Conservation (phyloP, 37 sponge, comb jelly and placozoan genomes). For the Axinella damicornis region DNA sequence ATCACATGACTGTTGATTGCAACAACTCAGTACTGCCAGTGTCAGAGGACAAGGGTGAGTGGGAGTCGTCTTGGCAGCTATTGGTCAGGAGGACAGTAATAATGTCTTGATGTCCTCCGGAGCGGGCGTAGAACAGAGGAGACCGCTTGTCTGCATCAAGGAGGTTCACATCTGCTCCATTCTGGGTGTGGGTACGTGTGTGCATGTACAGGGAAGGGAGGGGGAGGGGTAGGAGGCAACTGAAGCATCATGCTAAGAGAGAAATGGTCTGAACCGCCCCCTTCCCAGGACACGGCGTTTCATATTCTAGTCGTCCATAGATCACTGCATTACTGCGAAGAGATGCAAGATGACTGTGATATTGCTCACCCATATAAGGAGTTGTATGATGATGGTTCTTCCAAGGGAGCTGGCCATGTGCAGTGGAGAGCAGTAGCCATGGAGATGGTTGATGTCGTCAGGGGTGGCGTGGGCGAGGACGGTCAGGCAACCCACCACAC, state of each 20-base stretch:
- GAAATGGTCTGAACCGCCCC: no score
- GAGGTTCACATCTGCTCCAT: slow-evolving; percentile 65
- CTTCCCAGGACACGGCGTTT: no score
- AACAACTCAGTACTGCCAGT: slow-evolving; percentile 23
- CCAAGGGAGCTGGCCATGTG: slow-evolving; percentile 70
- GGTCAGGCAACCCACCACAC: slow-evolving; percentile 1
- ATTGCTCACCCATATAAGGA: slow-evolving; percentile 72
- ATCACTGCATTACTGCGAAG: no score
- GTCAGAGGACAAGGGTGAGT: slow-evolving; percentile 12
- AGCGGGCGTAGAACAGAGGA: slow-evolving; percentile 69
- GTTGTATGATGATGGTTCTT: slow-evolving; percentile 49
- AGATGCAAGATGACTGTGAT: neutral
- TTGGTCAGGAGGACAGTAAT: slow-evolving; percentile 68
- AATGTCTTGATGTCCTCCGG: slow-evolving; percentile 63
- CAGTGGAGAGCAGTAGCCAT: slow-evolving; percentile 45
- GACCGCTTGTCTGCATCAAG: slow-evolving; percentile 64
- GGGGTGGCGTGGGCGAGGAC: slow-evolving; percentile 66
- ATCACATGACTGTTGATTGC: no score
- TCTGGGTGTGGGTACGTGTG: slow-evolving; percentile 14
- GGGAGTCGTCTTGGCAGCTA: slow-evolving; percentile 45
- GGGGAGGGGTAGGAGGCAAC: no score
- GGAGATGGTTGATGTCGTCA: slow-evolving; percentile 66
- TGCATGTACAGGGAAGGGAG: no score
- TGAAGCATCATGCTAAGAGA: no score
- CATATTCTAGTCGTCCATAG: no score